Conservation (phyloP, 2,888 invertebrate genomes). For the Epistrophe grossulariae region DNA sequence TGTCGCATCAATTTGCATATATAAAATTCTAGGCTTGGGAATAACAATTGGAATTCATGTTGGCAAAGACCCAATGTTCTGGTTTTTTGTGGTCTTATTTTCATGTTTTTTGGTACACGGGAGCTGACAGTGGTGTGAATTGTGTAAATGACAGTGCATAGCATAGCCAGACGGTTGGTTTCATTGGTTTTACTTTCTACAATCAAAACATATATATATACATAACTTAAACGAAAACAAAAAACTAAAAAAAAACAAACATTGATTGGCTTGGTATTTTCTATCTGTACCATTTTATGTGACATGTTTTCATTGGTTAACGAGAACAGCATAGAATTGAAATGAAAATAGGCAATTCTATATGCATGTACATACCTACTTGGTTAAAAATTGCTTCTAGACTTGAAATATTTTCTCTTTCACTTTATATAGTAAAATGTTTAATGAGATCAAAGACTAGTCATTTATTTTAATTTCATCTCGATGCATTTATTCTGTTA, state of each 20-base stretch:
- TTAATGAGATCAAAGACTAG: too few relatives aligned
- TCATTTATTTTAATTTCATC: too few relatives aligned
- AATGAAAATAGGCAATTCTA: neutral
- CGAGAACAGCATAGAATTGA: neutral
- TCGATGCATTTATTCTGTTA: too few relatives aligned
- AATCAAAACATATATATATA: slow-evolving; percentile 15
- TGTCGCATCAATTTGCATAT: slow-evolving; percentile 73
- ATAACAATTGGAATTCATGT: slow-evolving; percentile 62
- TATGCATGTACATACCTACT: neutral
- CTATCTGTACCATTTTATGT: slow-evolving; percentile 21
- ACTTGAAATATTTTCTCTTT: neutral
- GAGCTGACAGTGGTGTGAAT: slow-evolving; percentile 52
- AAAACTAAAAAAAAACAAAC: slow-evolving; percentile 1
- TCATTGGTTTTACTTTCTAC: slow-evolving; percentile 62
- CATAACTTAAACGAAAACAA: too few relatives aligned
- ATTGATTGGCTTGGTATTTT: slow-evolving; percentile 50
- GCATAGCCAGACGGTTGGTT: slow-evolving; percentile 40
- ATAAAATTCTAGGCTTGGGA: slow-evolving; percentile 54
- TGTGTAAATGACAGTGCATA: slow-evolving; percentile 31
- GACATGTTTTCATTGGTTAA: slow-evolving; percentile 9
- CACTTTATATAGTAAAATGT: too few relatives aligned
- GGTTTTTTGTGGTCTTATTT: slow-evolving; percentile 3
- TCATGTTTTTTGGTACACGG: slow-evolving; percentile 21
- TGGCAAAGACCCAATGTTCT: slow-evolving; percentile 68
- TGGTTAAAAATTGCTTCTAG: too few relatives aligned